These are phyloP conservation scores for Rosalia funebris DNA, from an alignment of 2,888 invertebrate genomes.

Conservation along the genomic window DNA sequence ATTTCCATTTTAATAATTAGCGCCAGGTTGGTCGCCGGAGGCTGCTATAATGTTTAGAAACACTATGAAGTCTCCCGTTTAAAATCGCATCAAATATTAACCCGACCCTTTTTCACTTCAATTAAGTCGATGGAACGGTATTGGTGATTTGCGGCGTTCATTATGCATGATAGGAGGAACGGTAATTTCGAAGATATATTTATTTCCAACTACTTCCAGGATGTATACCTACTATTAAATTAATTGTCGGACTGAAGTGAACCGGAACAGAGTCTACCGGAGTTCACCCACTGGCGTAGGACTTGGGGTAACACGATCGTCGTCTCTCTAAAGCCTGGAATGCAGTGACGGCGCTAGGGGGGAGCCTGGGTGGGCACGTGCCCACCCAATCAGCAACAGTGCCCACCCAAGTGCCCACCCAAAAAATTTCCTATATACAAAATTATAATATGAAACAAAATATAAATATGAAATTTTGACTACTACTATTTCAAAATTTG, in stretches of 20 bases:
- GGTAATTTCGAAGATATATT: conserved; percentile 23
- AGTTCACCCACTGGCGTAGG: neutral
- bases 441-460: too few species aligned
- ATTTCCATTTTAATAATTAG: conserved; percentile 59
- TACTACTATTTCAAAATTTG: too few species aligned
- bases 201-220: conserved; percentile 13
- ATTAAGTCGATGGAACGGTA: conserved; percentile 58
- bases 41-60: conserved; percentile 49
- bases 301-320: too few species aligned
- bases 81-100: conserved; percentile 58
- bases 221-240: conserved; percentile 10
- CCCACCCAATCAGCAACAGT: too few species aligned
- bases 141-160: conserved; percentile 55
- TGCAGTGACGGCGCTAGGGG: too few species aligned
- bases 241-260: neutral
- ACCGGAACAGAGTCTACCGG: neutral
- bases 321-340: too few species aligned
- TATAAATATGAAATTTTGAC: too few species aligned
- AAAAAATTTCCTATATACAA: too few species aligned
- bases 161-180: conserved; percentile 40
- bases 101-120: conserved; percentile 62
- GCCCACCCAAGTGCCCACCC: too few species aligned
- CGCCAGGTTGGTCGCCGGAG: conserved; percentile 48
- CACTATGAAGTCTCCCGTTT: conserved; percentile 52
- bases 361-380: too few species aligned